phyloP scores from a whole-genome alignment of 2,888 invertebrate genomes.

The Limnephilus marmoratus region DNA sequence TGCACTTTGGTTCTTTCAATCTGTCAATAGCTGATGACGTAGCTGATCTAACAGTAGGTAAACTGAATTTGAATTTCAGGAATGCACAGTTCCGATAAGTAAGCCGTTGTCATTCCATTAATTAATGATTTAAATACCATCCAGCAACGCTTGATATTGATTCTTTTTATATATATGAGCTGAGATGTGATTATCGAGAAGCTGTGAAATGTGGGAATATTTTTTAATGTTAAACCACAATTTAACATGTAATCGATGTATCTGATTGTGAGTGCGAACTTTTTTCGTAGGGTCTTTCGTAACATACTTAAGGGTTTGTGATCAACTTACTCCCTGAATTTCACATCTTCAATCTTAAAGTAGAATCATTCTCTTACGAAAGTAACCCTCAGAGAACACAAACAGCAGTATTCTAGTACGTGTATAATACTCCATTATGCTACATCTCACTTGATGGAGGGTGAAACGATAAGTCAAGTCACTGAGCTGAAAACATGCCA shows the following conservation, averaged over 20 bases:
- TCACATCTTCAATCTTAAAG: neutral
- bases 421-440: neutral
- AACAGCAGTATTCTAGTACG: neutral
- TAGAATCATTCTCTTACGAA: neutral
- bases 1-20: no score
- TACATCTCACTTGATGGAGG: neutral
- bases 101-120: no score
- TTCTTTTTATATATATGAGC: no score
- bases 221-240: no score
- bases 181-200: no score
- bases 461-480: slow-evolving; percentile 11
- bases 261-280: neutral
- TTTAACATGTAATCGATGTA: neutral
- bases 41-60: no score
- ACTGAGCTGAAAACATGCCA: slow-evolving; percentile 2
- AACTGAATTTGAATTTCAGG: no score
- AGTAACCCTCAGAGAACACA: neutral
- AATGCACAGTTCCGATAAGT: no score
- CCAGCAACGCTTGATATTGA: no score
- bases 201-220: no score
- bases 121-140: no score
- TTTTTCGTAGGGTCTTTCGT: neutral
- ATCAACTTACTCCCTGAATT: neutral
- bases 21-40: no score
- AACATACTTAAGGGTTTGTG: neutral